Percentiles rank a stretch among this genome's conserved stretches.
Conservation (phyloP, 2,888 invertebrate species). For the Drosophila demipolita region DNA sequence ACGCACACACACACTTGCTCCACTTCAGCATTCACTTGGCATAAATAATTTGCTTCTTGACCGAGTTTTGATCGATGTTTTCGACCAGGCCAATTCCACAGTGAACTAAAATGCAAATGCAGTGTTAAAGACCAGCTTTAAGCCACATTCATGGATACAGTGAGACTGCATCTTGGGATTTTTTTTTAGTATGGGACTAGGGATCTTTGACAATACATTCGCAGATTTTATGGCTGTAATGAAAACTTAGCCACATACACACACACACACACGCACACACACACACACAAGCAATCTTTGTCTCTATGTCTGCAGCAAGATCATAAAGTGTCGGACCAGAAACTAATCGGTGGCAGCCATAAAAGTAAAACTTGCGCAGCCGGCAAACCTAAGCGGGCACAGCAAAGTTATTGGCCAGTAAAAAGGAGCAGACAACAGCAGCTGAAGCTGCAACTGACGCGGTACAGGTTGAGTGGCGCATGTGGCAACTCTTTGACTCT, state of each 20-base stretch:
- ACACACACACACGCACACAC: neutral
- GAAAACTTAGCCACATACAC: conserved; percentile 7
- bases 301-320: conserved; percentile 23
- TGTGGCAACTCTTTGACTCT: conserved; percentile 50
- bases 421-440: conserved; percentile 14
- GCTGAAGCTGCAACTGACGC: conserved; percentile 7
- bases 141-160: neutral
- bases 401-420: conserved; percentile 52
- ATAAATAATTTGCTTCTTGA: conserved; percentile 38
- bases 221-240: conserved; percentile 34
- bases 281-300: neutral
- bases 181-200: conserved; percentile 7
- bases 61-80: conserved; percentile 46
- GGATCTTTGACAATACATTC: conserved; percentile 15
- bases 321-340: conserved; percentile 58
- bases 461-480: conserved; percentile 53
- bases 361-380: conserved; percentile 50
- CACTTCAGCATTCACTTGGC: conserved; percentile 20
- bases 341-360: conserved; percentile 74
- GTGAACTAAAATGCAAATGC: conserved; percentile 1
- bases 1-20: conserved; percentile 1
- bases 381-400: conserved; percentile 10
- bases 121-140: conserved; percentile 4
- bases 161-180: neutral
- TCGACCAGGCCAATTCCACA: conserved; percentile 25